phyloP scores from a whole-genome alignment of 2,888 invertebrate genomes.

The Ichneumoninae sp. region DNA sequence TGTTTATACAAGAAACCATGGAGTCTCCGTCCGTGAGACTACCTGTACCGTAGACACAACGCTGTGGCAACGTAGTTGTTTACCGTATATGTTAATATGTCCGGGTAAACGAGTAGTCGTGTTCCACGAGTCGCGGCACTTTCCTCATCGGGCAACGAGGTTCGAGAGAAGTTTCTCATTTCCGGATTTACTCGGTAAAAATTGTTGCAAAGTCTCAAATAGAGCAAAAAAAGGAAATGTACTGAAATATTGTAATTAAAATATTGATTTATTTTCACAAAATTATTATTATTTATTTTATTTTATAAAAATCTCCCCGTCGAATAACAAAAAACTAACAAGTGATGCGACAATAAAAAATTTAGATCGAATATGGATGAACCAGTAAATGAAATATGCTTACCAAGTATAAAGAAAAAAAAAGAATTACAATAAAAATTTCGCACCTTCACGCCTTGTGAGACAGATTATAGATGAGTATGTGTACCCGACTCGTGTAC shows the following conservation, averaged over 20 bases:
- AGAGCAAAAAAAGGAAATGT: too few species aligned
- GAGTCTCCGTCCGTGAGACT: constrained; percentile 36
- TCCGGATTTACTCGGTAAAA: not conserved
- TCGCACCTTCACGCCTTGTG: constrained; percentile 44
- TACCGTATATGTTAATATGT: constrained; percentile 22
- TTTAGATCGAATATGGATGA: too few species aligned
- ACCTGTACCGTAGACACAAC: constrained; percentile 16
- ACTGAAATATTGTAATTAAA: too few species aligned
- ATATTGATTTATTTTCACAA: not conserved
- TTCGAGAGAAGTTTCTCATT: not conserved
- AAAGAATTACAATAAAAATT: not conserved
- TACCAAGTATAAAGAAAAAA: not conserved
- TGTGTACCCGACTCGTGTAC: not conserved
- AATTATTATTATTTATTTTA: not conserved
- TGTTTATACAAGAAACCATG: constrained; percentile 56
- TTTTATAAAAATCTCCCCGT: too few species aligned
- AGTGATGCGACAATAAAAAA: too few species aligned
- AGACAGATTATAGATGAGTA: not conserved
- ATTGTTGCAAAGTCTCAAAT: too few species aligned
- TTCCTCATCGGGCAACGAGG: not conserved
- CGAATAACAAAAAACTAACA: too few species aligned
- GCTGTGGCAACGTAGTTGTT: not conserved
- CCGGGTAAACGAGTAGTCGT: constrained; percentile 34
- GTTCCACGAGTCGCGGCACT: not conserved
- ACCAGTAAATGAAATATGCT: too few species aligned